Percentiles rank a stretch among this genome's conserved stretches.
These are phyloP conservation scores for Perithous albicinctus DNA, from an alignment of 2,888 invertebrate species.

Conservation along the genomic window DNA sequence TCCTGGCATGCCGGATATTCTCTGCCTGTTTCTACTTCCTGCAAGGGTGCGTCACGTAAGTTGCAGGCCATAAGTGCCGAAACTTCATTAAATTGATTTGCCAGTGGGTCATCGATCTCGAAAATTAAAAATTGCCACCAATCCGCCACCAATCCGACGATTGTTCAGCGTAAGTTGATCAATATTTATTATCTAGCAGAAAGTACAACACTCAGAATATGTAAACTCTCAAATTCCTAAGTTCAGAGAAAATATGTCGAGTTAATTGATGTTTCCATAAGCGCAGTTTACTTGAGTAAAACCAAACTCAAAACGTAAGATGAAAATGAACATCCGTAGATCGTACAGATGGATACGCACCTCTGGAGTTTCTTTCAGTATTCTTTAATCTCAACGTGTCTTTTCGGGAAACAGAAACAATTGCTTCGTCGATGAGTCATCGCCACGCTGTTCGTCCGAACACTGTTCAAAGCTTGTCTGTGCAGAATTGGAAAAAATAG, in stretches of 20 bases:
- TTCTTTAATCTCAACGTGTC: not conserved
- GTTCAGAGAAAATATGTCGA: not conserved
- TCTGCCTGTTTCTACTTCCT: conserved; percentile 49
- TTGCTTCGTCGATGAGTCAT: conserved; percentile 27
- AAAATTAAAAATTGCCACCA: conserved; percentile 35
- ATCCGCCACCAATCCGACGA: not conserved
- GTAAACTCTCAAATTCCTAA: not conserved
- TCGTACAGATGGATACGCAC: not conserved
- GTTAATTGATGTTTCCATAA: not conserved
- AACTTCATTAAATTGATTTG: conserved; percentile 43
- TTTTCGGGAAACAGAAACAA: not conserved
- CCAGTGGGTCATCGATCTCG: conserved; percentile 54
- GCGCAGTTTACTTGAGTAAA: not conserved
- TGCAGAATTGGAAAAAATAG: not conserved
- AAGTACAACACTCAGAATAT: not conserved
- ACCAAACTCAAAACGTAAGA: not conserved
- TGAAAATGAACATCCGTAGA: not conserved
- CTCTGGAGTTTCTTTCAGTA: not conserved
- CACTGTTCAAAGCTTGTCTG: conserved; percentile 1
- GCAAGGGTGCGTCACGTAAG: conserved; percentile 59
- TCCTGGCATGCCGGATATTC: conserved; percentile 45
- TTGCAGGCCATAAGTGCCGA: conserved; percentile 24
- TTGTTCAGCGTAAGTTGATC: not conserved
- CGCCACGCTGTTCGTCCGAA: conserved; percentile 5
- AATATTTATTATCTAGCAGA: not conserved